Evolutionary conservation across 1,140 invertebrate species (phyloP), one percentile per base, ranked within the genome.

Genomic region (Lepidurus apus): DNA sequence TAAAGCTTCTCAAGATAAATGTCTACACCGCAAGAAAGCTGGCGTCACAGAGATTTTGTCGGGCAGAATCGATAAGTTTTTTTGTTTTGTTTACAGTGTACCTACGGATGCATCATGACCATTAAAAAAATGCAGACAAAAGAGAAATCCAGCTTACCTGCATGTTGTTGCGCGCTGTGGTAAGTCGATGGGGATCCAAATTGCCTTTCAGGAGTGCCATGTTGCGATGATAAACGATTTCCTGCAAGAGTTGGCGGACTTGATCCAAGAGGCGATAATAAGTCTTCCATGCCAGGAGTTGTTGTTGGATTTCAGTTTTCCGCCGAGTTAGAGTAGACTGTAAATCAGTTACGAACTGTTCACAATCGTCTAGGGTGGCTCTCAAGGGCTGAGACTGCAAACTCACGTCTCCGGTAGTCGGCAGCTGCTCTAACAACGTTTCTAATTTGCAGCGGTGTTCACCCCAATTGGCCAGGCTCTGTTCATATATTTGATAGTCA

Each of bases 201-300:
- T 65, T 65, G 53, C 53, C 53, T 65, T 65, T 65, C 53, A 65
- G 13, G 53, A 65, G 6, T 13, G 53, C 53, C 53, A 65, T 65
- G 53, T 65, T 65, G 53, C 53, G n/a, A 65, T 65, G 13, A 21
- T 65, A 65, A 21, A 65, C 9, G 53, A 21, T 65, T 65, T 65
- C 13, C 21, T 21, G 53, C 17, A 65, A n/a, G 13, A 65, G 53
- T 13, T 13, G 21, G 53, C 53, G 53, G 13, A 65, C 53, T 65
- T 65, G 53, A 65, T 21, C 53, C n/a, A 65, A 65, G 6, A 65
- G 13, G 17, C 21, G 5, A 17, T 65, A 65, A 17, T 65, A 65
- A 13, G 8, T 13, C 21, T 65, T 65, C 53, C 53, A 65, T 13
- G 53, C 53, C 21, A 17, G 17, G 17, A 65, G 21, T 65, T 65